phyloP scores from a whole-genome alignment of 2,888 invertebrate genomes.

The Philhelius pedissequus region DNA sequence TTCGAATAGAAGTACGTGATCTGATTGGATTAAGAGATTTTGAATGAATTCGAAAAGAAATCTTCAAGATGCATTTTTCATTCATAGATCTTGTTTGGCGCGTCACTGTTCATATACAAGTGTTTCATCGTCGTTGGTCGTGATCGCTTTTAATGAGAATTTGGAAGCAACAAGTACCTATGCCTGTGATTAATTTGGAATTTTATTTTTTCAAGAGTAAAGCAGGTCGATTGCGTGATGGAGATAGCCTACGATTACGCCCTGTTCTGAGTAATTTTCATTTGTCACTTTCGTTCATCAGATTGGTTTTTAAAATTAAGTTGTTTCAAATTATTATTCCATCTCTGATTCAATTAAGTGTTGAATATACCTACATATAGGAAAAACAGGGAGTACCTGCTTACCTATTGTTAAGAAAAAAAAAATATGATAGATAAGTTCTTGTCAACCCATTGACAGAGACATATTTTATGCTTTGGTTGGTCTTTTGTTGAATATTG shows the following conservation, averaged over 20 bases:
- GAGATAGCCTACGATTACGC: slow-evolving; percentile 43
- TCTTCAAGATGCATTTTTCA: slow-evolving; percentile 43
- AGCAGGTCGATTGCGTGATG: slow-evolving; percentile 59
- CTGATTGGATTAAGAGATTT: slow-evolving; percentile 19
- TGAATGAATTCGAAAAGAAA: slow-evolving; percentile 31
- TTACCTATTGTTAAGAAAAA: background rate
- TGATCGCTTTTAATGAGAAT: slow-evolving; percentile 65
- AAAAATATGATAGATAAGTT: background rate
- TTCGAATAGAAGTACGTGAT: slow-evolving; percentile 44
- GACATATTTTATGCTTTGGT: no score
- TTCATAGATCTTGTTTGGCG: slow-evolving; percentile 43
- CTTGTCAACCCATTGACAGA: no score
- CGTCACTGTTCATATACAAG: background rate
- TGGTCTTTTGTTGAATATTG: no score
- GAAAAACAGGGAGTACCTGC: background rate
- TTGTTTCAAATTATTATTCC: background rate
- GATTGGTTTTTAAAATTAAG: background rate
- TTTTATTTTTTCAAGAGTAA: slow-evolving; percentile 24
- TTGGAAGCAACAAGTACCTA: slow-evolving; percentile 28
- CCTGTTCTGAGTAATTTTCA: slow-evolving; percentile 28
- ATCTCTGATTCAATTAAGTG: background rate
- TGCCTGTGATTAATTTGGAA: slow-evolving; percentile 38
- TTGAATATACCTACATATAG: background rate
- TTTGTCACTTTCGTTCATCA: slow-evolving; percentile 33
- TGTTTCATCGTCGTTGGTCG: background rate